A percentile compares a stretch with the other conserved stretches of the same genome.
phyloP scores from a whole-genome alignment of 2,888 invertebrate species.

The Eueremaeus valkanovi region DNA sequence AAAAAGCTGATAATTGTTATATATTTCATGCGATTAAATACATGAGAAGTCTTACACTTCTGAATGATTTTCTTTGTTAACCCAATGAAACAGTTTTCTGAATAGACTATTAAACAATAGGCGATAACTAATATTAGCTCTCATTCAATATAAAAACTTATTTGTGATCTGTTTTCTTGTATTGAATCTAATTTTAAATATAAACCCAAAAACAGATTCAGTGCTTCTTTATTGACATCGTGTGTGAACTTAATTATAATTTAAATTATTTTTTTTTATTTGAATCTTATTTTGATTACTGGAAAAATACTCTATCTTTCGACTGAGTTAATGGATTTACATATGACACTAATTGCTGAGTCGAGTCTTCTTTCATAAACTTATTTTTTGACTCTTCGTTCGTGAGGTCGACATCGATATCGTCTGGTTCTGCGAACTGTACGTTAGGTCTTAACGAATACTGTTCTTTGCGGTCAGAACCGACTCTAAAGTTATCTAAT shows the following conservation, averaged over 20 bases:
- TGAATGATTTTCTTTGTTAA: too few relatives aligned
- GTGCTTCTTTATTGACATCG: background rate
- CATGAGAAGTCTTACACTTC: too few relatives aligned
- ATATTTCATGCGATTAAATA: too few relatives aligned
- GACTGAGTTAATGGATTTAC: background rate
- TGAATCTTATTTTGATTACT: background rate
- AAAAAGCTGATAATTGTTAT: too few relatives aligned
- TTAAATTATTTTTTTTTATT: background rate
- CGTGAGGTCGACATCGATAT: slow-evolving; percentile 19
- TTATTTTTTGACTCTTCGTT: background rate
- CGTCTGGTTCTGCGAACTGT: background rate
- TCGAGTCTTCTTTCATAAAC: background rate
- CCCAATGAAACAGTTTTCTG: too few relatives aligned
- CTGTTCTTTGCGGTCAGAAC: background rate
- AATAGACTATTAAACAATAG: too few relatives aligned
- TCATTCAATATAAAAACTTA: background rate
- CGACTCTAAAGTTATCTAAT: background rate
- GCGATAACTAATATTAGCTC: background rate
- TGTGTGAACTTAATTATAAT: background rate
- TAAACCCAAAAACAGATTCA: too few relatives aligned
- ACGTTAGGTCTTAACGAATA: background rate
- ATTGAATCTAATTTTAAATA: background rate
- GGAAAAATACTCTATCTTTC: background rate
- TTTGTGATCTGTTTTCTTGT: too few relatives aligned
- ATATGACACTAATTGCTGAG: slow-evolving; percentile 15